Percentiles rank a stretch among this genome's conserved stretches.
Evolutionary conservation across 2,113 vertebrate genomes (phyloP).

Genomic region (Sebastes schlegelii): DNA sequence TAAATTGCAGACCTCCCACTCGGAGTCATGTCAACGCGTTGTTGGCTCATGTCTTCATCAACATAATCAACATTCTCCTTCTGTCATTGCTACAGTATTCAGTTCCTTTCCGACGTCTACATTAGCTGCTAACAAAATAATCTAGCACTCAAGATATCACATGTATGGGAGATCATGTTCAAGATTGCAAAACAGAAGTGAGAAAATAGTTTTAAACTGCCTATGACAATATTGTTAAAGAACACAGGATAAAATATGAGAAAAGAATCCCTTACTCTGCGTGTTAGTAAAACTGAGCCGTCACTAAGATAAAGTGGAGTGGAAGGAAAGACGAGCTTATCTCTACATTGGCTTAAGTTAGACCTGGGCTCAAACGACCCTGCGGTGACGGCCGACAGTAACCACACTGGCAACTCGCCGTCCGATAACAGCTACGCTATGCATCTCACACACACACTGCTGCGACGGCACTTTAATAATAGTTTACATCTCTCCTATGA

Average conservation of each 20-base stretch:
- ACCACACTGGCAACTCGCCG: constrained; percentile 14
- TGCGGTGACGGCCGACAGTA: constrained; percentile 27
- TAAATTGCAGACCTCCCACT: constrained; percentile 46
- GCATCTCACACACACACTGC: constrained; percentile 42
- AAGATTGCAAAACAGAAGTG: constrained; percentile 48
- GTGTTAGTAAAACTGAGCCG: constrained; percentile 32
- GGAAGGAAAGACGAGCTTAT: constrained; percentile 36
- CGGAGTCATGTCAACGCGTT: constrained; percentile 52
- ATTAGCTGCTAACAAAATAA: constrained; percentile 63
- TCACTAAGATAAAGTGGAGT: constrained; percentile 28
- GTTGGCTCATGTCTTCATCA: constrained; percentile 55
- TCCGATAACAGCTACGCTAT: constrained; percentile 43
- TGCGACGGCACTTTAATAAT: constrained; percentile 42
- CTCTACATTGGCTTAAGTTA: constrained; percentile 22
- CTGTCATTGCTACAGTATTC: constrained; percentile 78
- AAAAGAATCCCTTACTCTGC: constrained; percentile 4
- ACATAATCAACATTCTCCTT: constrained; percentile 64
- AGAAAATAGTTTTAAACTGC: constrained; percentile 14
- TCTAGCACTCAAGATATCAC: constrained; percentile 63
- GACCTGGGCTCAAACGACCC: constrained; percentile 3
- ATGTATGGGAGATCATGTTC: constrained; percentile 68
- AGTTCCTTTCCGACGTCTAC: constrained; percentile 64
- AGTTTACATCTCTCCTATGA: constrained; percentile 46
- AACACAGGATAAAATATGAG: constrained; percentile 36
- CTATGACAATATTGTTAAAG: constrained; percentile 23